Evolutionary conservation across 2,113 vertebrate species (phyloP).

Genomic region (Cebidichthys violaceus): DNA sequence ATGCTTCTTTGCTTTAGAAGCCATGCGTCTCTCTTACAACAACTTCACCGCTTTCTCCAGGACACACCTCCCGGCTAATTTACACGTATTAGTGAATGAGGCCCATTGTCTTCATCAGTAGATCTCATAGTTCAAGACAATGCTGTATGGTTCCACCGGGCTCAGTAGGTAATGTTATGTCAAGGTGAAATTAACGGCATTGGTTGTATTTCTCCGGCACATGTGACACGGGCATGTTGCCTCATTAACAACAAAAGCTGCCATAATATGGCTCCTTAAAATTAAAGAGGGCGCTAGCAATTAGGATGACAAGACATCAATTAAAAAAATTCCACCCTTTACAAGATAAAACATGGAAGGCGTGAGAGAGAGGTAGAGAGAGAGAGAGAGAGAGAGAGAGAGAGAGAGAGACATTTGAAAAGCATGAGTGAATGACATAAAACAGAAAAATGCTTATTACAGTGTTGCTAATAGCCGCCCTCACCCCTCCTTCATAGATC

Average conservation of each 20-base stretch:
- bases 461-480: constrained; percentile 25
- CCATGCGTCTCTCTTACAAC: neutral
- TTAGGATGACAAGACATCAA: constrained; percentile 37
- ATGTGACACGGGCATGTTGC: neutral
- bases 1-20: neutral
- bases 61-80: neutral
- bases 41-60: neutral
- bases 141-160: neutral
- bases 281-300: constrained; percentile 35
- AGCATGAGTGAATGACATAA: neutral
- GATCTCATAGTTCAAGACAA: neutral
- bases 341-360: constrained; percentile 27
- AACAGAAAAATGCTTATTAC: constrained; percentile 54
- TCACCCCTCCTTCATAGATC: constrained; percentile 42
- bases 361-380: neutral
- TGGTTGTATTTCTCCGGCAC: neutral
- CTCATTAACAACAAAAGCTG: constrained; percentile 48
- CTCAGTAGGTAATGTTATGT: constrained; percentile 5
- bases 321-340: neutral
- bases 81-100: neutral
- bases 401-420: neutral
- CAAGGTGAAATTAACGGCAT: neutral
- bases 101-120: neutral
- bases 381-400: too few species aligned
- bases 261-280: constrained; percentile 28